Evolutionary conservation across 2,888 invertebrate species (phyloP).

Genomic region (Drosophila rellima): DNA sequence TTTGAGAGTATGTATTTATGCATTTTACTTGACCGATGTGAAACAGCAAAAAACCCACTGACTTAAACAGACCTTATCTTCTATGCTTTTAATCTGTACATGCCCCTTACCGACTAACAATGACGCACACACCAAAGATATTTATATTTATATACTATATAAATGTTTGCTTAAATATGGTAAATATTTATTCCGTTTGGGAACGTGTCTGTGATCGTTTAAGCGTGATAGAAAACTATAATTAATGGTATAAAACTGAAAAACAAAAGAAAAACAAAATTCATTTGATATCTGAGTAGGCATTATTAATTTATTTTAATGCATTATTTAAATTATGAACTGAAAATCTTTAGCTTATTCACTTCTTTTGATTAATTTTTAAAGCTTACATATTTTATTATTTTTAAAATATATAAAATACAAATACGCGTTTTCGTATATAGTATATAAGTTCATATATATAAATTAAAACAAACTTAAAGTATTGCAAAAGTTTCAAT

Average conservation of each 20-base stretch:
- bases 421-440: conserved; percentile 41
- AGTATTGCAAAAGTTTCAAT: conserved; percentile 42
- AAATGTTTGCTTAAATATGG: conserved; percentile 27
- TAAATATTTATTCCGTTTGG: conserved; percentile 19
- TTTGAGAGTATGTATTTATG: conserved; percentile 14
- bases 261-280: conserved; percentile 40
- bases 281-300: conserved; percentile 47
- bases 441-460: conserved; percentile 33
- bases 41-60: conserved; percentile 35
- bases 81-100: conserved; percentile 66
- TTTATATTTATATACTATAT: conserved; percentile 18
- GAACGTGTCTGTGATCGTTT: conserved; percentile 1
- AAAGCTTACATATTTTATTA: conserved; percentile 74
- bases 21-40: conserved; percentile 35
- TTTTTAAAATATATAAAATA: conserved; percentile 62
- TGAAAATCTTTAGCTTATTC: conserved; percentile 53
- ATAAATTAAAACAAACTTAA: conserved; percentile 61
- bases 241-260: conserved; percentile 11
- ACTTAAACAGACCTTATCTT: conserved; percentile 55
- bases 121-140: conserved; percentile 53
- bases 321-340: conserved; percentile 50
- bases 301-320: conserved; percentile 37
- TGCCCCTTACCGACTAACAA: conserved; percentile 46
- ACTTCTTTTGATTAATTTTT: conserved; percentile 68
- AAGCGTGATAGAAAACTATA: conserved; percentile 11